Base-by-base conservation (phyloP, 2,888 invertebrate genomes). In the Caenorhabditis sp. region DNA sequence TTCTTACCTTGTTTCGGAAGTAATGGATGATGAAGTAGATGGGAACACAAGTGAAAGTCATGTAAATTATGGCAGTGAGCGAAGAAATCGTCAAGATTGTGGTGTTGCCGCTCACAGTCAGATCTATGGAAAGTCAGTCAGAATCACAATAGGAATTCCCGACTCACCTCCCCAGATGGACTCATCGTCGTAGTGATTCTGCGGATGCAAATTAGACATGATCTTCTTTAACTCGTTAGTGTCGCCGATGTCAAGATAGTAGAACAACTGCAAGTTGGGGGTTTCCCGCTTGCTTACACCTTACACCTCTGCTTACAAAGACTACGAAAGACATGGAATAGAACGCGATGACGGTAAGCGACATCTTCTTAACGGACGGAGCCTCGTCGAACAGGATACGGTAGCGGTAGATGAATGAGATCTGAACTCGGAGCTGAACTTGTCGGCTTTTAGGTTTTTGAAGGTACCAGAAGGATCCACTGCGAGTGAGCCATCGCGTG, bases 401-500 rank as follows among this genome's bases (percentile, higher is more conserved):
- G 30, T 77, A 77, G 22, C 79, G 76, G 41, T 72, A 79, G 46
- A 73, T 56, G 76, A 79, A 79, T 9, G 79, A 79, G 26, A 65
- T 65, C 15, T 7, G n/a, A 15, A 37, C 39, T n/a, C n/a, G n/a
- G n/a, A n/a, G n/a, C n/a, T n/a, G n/a, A n/a, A n/a, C n/a, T n/a
- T n/a, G n/a, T n/a, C n/a, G n/a, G n/a, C n/a, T n/a, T n/a, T n/a
- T n/a, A n/a, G n/a, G n/a, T n/a, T n/a, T n/a, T n/a, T n/a, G n/a
- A n/a, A n/a, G n/a, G 11, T 24, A 74, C 74, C 46, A 72, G n/a
- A 0, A 79, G 65, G 22, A 79, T 79, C 79, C 79, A 79, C 43
- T 79, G 79, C 13, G 76, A 77, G 48, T 79, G 79, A 32, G 76
- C 79, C 63, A 79, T 72, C 11, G 71, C 58, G 39, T 73, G 76